phyloP scores from a whole-genome alignment of 2,888 invertebrate genomes.

The Cephus pygmeus region DNA sequence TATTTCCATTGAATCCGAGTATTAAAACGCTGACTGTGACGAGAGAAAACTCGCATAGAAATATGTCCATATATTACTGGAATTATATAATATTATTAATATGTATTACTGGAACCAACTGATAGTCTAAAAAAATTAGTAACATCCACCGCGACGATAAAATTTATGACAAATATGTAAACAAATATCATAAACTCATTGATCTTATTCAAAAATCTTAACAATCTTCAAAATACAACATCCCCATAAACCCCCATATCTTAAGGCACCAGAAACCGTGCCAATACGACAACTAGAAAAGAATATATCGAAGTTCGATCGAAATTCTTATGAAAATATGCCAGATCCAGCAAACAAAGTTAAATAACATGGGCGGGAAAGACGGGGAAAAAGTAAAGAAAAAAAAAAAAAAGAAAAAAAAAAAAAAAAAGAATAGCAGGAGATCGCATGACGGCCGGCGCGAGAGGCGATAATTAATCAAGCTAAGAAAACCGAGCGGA shows the following conservation, averaged over 20 bases:
- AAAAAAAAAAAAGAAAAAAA: conserved; percentile 10
- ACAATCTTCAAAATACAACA: neutral
- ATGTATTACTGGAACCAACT: neutral
- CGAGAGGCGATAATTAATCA: conserved; percentile 55
- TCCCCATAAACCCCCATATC: neutral
- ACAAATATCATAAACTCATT: neutral
- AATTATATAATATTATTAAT: too few relatives aligned
- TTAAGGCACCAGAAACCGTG: too few relatives aligned
- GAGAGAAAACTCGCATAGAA: neutral
- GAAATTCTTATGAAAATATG: neutral
- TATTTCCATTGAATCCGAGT: neutral
- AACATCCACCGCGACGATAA: neutral
- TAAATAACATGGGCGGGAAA: neutral
- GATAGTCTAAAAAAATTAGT: neutral
- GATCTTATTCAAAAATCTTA: neutral
- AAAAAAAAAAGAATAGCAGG: conserved; percentile 7
- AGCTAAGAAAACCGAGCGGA: conserved; percentile 54
- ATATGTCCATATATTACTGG: neutral
- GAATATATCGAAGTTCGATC: too few relatives aligned
- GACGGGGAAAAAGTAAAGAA: neutral
- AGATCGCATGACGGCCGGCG: conserved; percentile 17
- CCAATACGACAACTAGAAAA: neutral
- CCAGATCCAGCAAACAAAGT: neutral
- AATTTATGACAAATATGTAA: neutral
- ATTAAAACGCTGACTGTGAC: neutral